These are phyloP conservation scores for Pipistrellus pipistrellus DNA, from an alignment of 2,797 vertebrate genomes.

Conservation along the genomic window DNA sequence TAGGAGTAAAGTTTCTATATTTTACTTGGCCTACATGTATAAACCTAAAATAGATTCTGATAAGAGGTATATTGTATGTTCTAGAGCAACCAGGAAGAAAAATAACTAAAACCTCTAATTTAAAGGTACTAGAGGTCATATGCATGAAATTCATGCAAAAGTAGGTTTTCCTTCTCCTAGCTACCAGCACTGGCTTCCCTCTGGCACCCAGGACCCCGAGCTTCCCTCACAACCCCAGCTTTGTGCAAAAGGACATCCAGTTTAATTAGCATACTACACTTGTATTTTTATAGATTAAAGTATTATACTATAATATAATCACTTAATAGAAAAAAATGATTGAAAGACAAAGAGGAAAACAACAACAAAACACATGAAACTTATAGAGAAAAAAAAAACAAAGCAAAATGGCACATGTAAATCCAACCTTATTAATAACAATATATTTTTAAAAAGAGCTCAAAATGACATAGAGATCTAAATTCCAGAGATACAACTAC, in stretches of 20 bases:
- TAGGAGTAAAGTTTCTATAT: not conserved
- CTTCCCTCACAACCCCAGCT: too few species aligned
- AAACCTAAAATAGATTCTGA: not conserved
- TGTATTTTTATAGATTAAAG: not conserved
- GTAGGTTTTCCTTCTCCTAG: too few species aligned
- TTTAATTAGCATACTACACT: too few species aligned
- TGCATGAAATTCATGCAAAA: too few species aligned
- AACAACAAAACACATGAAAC: not conserved
- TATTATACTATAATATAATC: not conserved
- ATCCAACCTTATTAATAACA: not conserved
- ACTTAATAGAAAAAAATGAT: not conserved
- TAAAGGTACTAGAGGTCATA: not conserved
- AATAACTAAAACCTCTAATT: not conserved
- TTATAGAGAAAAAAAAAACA: not conserved
- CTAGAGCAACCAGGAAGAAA: not conserved
- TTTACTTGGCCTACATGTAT: not conserved
- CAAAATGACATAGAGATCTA: not conserved
- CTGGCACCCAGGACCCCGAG: too few species aligned
- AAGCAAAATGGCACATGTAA: not conserved
- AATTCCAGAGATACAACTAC: not conserved
- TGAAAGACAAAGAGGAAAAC: not conserved
- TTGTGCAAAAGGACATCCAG: accelerated
- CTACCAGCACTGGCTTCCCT: too few species aligned
- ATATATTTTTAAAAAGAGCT: not conserved
- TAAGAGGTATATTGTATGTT: not conserved